Base-by-base conservation (phyloP, 2,888 invertebrate genomes). In the Agelastica alni region DNA sequence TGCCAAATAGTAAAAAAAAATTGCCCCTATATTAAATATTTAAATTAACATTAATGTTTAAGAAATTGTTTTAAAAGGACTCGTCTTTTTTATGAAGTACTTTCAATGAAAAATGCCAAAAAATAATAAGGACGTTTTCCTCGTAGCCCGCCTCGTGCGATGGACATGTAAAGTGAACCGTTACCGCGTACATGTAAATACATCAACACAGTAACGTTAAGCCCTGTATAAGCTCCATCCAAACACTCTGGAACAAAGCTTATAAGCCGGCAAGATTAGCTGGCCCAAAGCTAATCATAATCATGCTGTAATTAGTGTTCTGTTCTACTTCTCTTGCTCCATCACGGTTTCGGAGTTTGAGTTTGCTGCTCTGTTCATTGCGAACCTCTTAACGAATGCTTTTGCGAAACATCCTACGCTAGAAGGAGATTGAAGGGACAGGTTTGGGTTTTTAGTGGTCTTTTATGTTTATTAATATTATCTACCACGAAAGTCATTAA, bases 231-330 rank as follows among this genome's bases (percentile, higher is more conserved):
- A 74, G 72, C 74, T 66, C 71, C 72, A 70, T 72, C 72, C 71
- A 72, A 73, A 72, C 72, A 72, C 72, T 73, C 70, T 64, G 67
- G 70, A 68, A 63, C 66, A 73, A 74, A 75, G 76, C 75, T 70
- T 68, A 70, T 75, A 75, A 75, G 75, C 75, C 68, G 69, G 63
- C 64, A 68, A 66, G 74, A 70, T 75, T 75, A 75, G 71, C 73
- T 70, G 70, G 70, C 74, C 73, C 70, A 74, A 74, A 75, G 75
- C 75, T 76, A 76, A 76, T 76, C 76, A 75, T 76, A 76, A 76
- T 75, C 74, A 74, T 73, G 67, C 69, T 66, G 75, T 75, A 76
- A 76, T 76, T 76, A 75, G 72, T 69, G 71, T 53, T 60, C 51
- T 49, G 54, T 51, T 44, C 45, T 28, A 54, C 46, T 43, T 53